Evolutionary conservation across 2,113 vertebrate species (phyloP).

Genomic region (Pimephales promelas): DNA sequence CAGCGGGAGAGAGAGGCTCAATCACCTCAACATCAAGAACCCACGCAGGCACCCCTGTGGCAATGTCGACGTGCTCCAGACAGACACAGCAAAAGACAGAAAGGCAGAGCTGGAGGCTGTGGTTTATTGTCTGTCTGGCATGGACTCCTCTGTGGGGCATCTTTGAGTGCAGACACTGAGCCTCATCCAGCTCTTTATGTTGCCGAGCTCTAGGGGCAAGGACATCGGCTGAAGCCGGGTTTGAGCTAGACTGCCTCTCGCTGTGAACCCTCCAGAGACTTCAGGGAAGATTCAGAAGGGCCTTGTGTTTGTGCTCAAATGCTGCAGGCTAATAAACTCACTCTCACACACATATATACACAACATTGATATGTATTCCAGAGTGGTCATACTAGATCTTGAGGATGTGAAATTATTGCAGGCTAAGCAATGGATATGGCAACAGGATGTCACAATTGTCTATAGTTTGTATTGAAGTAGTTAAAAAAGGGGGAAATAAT

Average conservation of each 20-base stretch:
- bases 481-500: no score
- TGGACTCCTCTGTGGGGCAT: constrained; percentile 37
- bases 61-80: constrained; percentile 36
- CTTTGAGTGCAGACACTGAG: constrained; percentile 35
- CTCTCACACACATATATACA: neutral
- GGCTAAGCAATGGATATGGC: neutral
- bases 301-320: neutral
- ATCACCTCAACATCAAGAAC: constrained; percentile 37
- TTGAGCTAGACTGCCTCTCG: neutral
- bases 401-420: neutral
- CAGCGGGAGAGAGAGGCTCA: constrained; percentile 33
- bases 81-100: constrained; percentile 12
- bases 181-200: constrained; percentile 30
- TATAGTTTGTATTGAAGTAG: no score
- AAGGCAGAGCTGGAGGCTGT: constrained; percentile 32
- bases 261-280: constrained; percentile 3
- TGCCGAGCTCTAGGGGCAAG: constrained; percentile 23
- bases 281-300: neutral
- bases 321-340: constrained; percentile 9
- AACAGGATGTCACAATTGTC: no score
- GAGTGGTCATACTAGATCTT: neutral
- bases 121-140: constrained; percentile 44
- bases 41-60: constrained; percentile 40
- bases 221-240: neutral
- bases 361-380: neutral